Evolutionary conservation across 1,140 invertebrate species (phyloP), one percentile per base, ranked within the genome.

Genomic region (Adoxophyes honmai): DNA sequence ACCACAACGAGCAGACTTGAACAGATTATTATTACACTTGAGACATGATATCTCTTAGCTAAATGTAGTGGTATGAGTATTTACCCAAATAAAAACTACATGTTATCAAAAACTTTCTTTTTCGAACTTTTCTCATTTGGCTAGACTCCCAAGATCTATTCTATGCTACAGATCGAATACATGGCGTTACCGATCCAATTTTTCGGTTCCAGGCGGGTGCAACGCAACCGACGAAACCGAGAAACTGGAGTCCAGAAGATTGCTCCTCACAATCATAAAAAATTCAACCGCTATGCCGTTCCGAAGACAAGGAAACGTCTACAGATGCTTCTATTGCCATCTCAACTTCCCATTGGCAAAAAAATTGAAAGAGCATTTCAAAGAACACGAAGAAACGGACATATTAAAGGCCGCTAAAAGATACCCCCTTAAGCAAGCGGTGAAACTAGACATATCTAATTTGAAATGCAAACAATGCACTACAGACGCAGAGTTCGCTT

Each of bases 271-370:
- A 36, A 55, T 74, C 1, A 21, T 81, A 4, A 7, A 66, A 2
- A 75, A 73, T 11, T 72, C 76, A 0, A 80, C 70, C 0, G 51
- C 74, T 1, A 66, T 72, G 56, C 74, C 76, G 0, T 81, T 81
- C 15, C 64, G 66, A 52, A 78, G 73, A 70, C 39, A 70, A 0
- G 66, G 67, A 36, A 73, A 70, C 34, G 62, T 63, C 0, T 79
- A 64, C 39, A 67, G 66, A 52, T 88, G 85, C 54, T 88, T 86
- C 39, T 88, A 86, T 55, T 88, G 85, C 55, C 82, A 85, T 61
- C 78, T 82, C n/a, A 85, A 82, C 28, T 86, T 85, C 33, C 74
- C 79, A 71, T 80, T 86, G 34, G 70, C 73, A 0, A 70, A 71
- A 0, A 80, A 86, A 0, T 55, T 88, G 15, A 82, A 83, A 36